phyloP scores from a whole-genome alignment of 2,113 vertebrate species.

The Phodopus roborovskii region DNA sequence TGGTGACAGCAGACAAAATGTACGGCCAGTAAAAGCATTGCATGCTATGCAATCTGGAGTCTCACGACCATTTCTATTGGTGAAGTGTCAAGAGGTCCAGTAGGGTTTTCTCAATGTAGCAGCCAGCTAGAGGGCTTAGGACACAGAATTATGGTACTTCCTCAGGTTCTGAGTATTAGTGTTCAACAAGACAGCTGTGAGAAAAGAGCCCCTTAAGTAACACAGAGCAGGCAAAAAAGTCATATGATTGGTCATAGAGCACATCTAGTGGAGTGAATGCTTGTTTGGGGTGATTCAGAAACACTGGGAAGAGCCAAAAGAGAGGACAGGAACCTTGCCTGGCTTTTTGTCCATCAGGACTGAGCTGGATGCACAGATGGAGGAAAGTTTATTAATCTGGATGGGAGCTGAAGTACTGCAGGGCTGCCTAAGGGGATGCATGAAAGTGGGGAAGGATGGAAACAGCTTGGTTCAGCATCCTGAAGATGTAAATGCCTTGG shows the following conservation, averaged over 20 bases:
- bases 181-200: background rate
- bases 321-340: background rate
- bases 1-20: background rate
- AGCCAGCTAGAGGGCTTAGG: background rate
- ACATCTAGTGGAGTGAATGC: accelerated
- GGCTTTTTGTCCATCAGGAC: background rate
- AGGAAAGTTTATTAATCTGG: background rate
- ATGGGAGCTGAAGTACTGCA: accelerated
- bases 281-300: background rate
- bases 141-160: background rate
- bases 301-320: background rate
- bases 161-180: background rate
- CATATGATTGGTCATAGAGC: accelerated
- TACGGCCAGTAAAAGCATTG: background rate
- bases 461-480: background rate
- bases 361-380: accelerated
- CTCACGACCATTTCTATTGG: background rate
- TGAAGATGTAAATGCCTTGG: background rate
- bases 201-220: background rate
- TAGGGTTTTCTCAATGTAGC: background rate
- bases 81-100: background rate
- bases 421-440: background rate
- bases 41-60: background rate
- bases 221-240: background rate
- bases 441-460: background rate